These are phyloP conservation scores for Diadema setosum DNA, from an alignment of 35 echinoderm and acorn worm species.

Conservation along the genomic window DNA sequence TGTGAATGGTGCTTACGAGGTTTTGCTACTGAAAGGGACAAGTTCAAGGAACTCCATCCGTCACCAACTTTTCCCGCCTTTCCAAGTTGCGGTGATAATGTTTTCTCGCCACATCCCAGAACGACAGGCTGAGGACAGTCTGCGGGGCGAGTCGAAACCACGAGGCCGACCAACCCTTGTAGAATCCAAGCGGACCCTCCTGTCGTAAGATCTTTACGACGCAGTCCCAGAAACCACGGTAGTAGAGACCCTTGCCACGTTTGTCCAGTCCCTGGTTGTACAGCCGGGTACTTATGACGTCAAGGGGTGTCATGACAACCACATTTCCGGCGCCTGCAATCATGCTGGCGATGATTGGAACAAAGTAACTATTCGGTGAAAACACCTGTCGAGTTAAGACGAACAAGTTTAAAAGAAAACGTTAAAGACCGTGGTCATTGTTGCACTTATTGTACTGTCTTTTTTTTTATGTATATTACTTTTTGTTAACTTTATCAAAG, in stretches of 20 bases:
- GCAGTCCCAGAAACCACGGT: slow-evolving; percentile 77
- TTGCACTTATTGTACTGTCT: too few relatives aligned
- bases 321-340: slow-evolving; percentile 62
- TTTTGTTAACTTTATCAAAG: neutral
- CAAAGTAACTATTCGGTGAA: slow-evolving; percentile 36
- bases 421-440: neutral
- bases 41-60: too few relatives aligned
- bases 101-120: slow-evolving; percentile 66
- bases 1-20: too few relatives aligned
- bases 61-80: too few relatives aligned
- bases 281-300: slow-evolving; percentile 95
- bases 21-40: too few relatives aligned
- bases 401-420: neutral
- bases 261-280: slow-evolving; percentile 92
- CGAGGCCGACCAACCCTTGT: slow-evolving; percentile 98
- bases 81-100: neutral
- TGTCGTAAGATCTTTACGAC: slow-evolving; percentile 68
- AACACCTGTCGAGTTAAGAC: slow-evolving; percentile 37
- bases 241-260: slow-evolving; percentile 71
- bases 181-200: slow-evolving; percentile 85
- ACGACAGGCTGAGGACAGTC: slow-evolving; percentile 83
- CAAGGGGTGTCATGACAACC: slow-evolving; percentile 90
- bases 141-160: slow-evolving; percentile 93
- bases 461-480: too few relatives aligned
- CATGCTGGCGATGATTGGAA: slow-evolving; percentile 73